Evolutionary conservation across 2,113 vertebrate species (phyloP), one percentile per base, ranked within the genome.

Genomic region (Amphilophus citrinellus): DNA sequence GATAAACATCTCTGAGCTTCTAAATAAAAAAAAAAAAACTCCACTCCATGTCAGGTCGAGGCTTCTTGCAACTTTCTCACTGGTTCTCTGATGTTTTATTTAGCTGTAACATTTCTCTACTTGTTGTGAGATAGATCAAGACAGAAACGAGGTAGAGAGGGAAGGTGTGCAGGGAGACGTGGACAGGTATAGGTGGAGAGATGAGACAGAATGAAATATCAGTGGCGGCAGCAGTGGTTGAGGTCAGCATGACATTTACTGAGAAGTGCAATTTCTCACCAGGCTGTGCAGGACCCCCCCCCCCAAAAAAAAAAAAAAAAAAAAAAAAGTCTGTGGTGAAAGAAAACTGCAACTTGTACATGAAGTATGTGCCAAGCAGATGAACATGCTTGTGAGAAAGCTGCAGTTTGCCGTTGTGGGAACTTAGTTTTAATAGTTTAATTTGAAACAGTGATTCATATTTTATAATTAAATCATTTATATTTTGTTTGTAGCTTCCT

Each of bases 41-140:
- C 60, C 5, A 32, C 71, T 61, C 65, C 68, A 61, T 71, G 80
- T 86, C 82, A 77, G 83, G 85, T 85, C 79, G 65, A 77, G 22
- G 82, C 42, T 44, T 71, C 80, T 80, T 81, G 47, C 80, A 80
- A 20, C 56, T 42, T 81, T 63, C 80, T 76, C 60, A 15, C 50
- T n/a, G 60, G 30, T 18, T 32, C 50, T 89, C 39, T 66, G 87
- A 91, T 88, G 89, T 89, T 93, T 89, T 82, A 87, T 87, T 92
- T 79, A 84, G 66, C 66, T 24, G 37, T 7, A 83, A 44, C 75
- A 60, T 81, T 73, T 86, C 84, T 62, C 61, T 22, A 32, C 39
- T 57, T 73, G 39, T 57, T 75, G 76, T 47, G 79, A 77, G 39
- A 79, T 3, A 20, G 30, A 76, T 37, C 1, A 30, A 82, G 68